Evolutionary conservation across 2,113 vertebrate species (phyloP).

Genomic region (Melozone crissalis): DNA sequence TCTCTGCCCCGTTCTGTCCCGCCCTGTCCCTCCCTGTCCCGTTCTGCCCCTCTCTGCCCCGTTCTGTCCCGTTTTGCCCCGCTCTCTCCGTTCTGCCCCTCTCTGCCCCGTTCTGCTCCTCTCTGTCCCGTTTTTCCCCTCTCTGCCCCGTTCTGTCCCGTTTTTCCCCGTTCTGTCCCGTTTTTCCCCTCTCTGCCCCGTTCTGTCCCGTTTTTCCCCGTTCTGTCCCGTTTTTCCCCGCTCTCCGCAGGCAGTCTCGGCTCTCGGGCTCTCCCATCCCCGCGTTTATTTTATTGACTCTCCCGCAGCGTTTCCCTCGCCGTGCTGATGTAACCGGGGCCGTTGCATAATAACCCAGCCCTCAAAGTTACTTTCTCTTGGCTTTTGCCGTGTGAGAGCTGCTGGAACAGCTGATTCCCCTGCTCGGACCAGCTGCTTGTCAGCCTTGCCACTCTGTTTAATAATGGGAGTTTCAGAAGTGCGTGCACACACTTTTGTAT

Average conservation of each 20-base stretch:
- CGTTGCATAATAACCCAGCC: background rate
- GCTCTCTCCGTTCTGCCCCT: too few species aligned
- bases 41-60: too few species aligned
- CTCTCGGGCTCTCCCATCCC: background rate
- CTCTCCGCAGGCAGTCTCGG: too few species aligned
- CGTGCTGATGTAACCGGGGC: background rate
- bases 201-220: too few species aligned
- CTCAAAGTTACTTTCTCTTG: background rate
- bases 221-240: too few species aligned
- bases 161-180: too few species aligned
- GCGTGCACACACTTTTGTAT: background rate
- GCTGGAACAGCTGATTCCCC: background rate
- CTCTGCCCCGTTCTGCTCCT: too few species aligned
- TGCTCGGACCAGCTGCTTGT: background rate
- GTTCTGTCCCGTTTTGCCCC: too few species aligned
- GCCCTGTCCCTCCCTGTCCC: fast-evolving
- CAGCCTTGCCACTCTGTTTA: background rate
- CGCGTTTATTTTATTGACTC: background rate
- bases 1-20: fast-evolving
- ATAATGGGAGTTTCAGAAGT: background rate
- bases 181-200: too few species aligned
- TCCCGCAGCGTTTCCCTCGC: background rate
- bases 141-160: too few species aligned
- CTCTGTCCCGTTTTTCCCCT: too few species aligned
- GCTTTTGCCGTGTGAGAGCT: background rate